Conservation (phyloP, 2,113 vertebrate genomes). For the Pholis gunnellus region DNA sequence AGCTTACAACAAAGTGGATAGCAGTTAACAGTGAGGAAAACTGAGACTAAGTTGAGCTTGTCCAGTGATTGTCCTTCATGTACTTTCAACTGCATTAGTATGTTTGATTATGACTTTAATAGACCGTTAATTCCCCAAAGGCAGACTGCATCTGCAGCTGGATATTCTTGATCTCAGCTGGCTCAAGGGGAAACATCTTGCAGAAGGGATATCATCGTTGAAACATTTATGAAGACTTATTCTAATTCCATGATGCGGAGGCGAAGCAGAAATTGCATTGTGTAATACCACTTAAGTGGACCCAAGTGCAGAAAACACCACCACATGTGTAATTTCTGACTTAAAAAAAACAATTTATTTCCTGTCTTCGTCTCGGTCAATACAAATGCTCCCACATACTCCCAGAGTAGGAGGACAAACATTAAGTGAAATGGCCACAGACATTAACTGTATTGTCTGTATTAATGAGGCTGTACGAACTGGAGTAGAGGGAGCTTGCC, state of each 20-base stretch:
- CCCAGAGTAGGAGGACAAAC: background rate
- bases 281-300: background rate
- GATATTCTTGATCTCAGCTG: background rate
- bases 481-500: background rate
- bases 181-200: background rate
- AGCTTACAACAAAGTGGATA: background rate
- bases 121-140: background rate
- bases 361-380: background rate
- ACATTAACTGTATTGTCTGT: background rate
- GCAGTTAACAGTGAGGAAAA: background rate
- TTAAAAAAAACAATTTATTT: background rate
- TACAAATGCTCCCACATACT: background rate
- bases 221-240: background rate
- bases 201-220: background rate
- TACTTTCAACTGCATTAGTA: background rate
- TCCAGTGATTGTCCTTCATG: background rate
- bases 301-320: background rate
- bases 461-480: background rate
- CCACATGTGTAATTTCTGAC: background rate
- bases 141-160: conserved; percentile 12
- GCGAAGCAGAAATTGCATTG: background rate
- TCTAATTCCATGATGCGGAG: background rate
- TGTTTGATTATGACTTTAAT: background rate
- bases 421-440: background rate
- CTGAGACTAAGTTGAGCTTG: background rate